phyloP scores from a whole-genome alignment of 2,797 vertebrate genomes.

The Tachyglossus aculeatus region DNA sequence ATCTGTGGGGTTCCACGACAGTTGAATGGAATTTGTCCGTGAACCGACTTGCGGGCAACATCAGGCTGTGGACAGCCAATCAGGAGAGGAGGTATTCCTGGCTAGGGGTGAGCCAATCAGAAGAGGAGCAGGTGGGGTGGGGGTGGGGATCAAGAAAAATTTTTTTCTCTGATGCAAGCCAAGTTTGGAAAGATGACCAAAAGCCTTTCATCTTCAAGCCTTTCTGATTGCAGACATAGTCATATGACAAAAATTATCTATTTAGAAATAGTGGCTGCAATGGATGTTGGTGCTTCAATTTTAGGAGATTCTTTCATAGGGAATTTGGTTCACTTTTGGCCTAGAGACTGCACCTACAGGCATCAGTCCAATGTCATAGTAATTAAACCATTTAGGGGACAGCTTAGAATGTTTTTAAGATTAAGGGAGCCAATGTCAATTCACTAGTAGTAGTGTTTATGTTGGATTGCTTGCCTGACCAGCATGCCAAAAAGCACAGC shows the following conservation, averaged over 20 bases:
- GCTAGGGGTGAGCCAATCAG: no score
- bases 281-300: no score
- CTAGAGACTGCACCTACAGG: constrained; percentile 26
- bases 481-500: background rate
- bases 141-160: background rate
- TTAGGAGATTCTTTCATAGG: background rate
- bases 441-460: constrained; percentile 24
- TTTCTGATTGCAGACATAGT: background rate
- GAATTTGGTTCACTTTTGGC: background rate
- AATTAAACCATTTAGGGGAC: constrained; percentile 31
- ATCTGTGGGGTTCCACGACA: no score
- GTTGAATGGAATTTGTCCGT: no score
- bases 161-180: background rate
- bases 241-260: background rate
- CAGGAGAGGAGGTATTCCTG: no score
- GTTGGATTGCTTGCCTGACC: constrained; percentile 10
- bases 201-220: background rate
- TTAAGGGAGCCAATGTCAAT: constrained; percentile 18
- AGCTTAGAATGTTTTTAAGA: constrained; percentile 47
- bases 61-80: no score
- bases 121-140: no score
- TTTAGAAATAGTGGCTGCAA: background rate
- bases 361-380: constrained; percentile 9
- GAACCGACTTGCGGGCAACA: no score
- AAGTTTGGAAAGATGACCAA: background rate